Percentiles rank a stretch among this genome's conserved stretches.
Conservation (phyloP, 2,797 vertebrate species). For the Sebastes nivosus region DNA sequence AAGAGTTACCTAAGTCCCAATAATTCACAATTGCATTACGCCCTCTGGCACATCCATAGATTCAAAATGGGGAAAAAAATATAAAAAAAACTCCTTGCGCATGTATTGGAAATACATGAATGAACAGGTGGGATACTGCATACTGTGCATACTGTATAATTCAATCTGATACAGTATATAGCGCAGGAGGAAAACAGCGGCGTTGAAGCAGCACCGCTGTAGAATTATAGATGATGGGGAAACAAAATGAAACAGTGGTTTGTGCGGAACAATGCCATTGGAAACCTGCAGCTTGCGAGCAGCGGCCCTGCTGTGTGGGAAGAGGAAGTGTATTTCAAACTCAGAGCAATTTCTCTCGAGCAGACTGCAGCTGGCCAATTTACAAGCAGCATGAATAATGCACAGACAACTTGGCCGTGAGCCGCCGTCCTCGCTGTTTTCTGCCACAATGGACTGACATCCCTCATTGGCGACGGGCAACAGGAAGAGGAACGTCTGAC, state of each 20-base stretch:
- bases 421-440: conserved; percentile 39
- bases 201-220: conserved; percentile 18
- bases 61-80: conserved; percentile 10
- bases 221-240: conserved; percentile 55
- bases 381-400: conserved; percentile 80
- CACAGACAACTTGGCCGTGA: conserved; percentile 47
- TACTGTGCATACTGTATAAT: conserved; percentile 47
- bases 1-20: conserved; percentile 71
- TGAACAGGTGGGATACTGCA: conserved; percentile 59
- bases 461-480: conserved; percentile 28
- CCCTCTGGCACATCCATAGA: conserved; percentile 50
- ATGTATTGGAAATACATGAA: conserved; percentile 55
- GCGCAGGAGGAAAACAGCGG: conserved; percentile 21
- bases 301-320: conserved; percentile 35
- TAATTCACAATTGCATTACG: conserved; percentile 75
- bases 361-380: conserved; percentile 77
- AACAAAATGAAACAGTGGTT: conserved; percentile 62
- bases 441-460: conserved; percentile 40
- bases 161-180: conserved; percentile 35
- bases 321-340: conserved; percentile 56
- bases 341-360: conserved; percentile 60
- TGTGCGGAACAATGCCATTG: conserved; percentile 22
- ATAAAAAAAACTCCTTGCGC: neutral
- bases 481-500: conserved; percentile 30
- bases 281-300: conserved; percentile 45